phyloP scores from a whole-genome alignment of 2,797 vertebrate species.

The Fringilla coelebs region DNA sequence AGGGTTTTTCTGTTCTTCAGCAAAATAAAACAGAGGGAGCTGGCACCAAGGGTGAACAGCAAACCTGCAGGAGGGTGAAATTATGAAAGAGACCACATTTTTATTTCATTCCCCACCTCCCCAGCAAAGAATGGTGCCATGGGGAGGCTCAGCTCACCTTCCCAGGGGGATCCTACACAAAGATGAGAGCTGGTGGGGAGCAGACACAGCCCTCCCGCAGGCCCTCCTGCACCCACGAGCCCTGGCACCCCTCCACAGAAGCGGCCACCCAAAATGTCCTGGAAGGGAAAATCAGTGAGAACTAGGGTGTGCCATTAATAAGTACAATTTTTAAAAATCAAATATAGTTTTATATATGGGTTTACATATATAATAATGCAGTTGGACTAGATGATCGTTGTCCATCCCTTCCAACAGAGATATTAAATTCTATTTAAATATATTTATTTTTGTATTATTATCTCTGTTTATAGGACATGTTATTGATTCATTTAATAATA shows the following conservation, averaged over 20 bases:
- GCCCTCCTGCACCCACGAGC: slow-evolving; percentile 82
- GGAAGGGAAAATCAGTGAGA: background rate
- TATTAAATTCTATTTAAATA: background rate
- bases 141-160: background rate
- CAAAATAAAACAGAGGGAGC: background rate
- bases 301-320: background rate
- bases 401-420: background rate
- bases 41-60: background rate
- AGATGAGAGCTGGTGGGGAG: slow-evolving; percentile 80
- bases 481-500: background rate
- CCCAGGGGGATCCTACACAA: slow-evolving; percentile 67
- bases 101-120: background rate
- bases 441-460: background rate
- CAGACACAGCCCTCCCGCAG: slow-evolving; percentile 79
- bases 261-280: slow-evolving; percentile 86
- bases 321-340: accelerated
- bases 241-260: slow-evolving; percentile 80
- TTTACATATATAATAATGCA: background rate
- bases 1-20: background rate
- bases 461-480: background rate
- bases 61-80: background rate
- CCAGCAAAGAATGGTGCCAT: background rate
- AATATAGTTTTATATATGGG: background rate
- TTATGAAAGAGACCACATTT: background rate
- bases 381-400: background rate